These are phyloP conservation scores for Ommatoiulus sabulosus DNA, from an alignment of 2,888 invertebrate species.

Conservation along the genomic window DNA sequence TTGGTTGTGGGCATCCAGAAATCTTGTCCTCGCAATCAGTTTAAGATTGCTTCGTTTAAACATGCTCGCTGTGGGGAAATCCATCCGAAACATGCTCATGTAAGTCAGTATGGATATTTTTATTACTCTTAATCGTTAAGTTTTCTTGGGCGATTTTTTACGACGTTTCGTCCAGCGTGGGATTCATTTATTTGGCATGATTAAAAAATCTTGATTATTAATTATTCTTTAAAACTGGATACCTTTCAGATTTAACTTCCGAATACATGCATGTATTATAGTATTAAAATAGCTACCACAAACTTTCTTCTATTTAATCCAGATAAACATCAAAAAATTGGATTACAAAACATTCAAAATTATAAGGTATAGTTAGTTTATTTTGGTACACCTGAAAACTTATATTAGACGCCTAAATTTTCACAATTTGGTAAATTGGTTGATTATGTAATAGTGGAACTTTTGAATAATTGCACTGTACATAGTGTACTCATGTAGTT, in stretches of 20 bases:
- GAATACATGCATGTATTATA: neutral
- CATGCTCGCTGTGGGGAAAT: conserved; percentile 47
- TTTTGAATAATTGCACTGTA: too few species aligned
- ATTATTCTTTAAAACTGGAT: neutral
- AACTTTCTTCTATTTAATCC: neutral
- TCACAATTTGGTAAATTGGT: too few species aligned
- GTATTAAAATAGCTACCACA: neutral
- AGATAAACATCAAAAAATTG: too few species aligned
- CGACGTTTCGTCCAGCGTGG: neutral
- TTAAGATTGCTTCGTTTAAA: conserved; percentile 8
- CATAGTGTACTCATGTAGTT: too few species aligned
- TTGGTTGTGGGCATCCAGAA: conserved; percentile 45
- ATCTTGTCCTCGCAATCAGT: conserved; percentile 47
- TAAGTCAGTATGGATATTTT: conserved; percentile 34
- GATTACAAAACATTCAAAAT: too few species aligned
- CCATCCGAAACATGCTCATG: conserved; percentile 13
- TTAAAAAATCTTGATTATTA: neutral
- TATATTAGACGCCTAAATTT: too few species aligned
- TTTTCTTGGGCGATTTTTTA: neutral
- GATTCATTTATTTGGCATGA: neutral
- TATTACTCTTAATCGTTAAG: neutral
- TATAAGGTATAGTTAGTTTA: too few species aligned
- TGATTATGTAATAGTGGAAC: too few species aligned
- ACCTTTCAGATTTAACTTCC: neutral
- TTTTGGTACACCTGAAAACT: too few species aligned